A percentile compares a stretch with the other conserved stretches of the same genome.
phyloP scores from a whole-genome alignment of 2,888 invertebrate species.

The Physocephala rufipes region DNA sequence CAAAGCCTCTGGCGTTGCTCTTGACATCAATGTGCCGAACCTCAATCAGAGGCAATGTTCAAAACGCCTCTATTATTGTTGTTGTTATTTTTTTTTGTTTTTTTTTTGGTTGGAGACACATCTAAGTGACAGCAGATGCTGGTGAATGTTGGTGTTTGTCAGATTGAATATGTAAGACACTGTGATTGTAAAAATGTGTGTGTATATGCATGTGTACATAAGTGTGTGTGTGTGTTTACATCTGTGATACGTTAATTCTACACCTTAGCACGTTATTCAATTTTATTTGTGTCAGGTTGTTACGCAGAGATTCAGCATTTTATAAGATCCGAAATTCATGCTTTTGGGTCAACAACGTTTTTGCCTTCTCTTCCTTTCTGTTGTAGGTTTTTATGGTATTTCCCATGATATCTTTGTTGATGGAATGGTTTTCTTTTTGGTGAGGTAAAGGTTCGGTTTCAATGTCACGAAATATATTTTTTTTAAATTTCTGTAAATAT shows the following conservation, averaged over 20 bases:
- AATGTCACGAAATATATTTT: too few species aligned
- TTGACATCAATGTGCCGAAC: constrained; percentile 12
- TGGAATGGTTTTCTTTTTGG: too few species aligned
- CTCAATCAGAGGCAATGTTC: constrained; percentile 16
- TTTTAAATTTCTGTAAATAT: too few species aligned
- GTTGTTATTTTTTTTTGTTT: not conserved
- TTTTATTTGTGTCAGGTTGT: not conserved
- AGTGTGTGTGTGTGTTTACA: constrained; percentile 33
- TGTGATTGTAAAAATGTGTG: constrained; percentile 16
- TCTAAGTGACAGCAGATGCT: too few species aligned
- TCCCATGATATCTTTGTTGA: too few species aligned
- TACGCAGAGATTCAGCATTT: constrained; percentile 25
- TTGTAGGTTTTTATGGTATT: not conserved
- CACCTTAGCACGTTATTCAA: constrained; percentile 10
- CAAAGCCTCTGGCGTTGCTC: not conserved
- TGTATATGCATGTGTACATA: constrained; percentile 21
- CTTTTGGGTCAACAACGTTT: constrained; percentile 25
- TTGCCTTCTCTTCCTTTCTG: not conserved
- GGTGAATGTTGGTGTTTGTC: constrained; percentile 14
- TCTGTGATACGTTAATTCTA: constrained; percentile 27
- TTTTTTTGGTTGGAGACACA: not conserved
- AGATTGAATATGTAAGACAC: constrained; percentile 5
- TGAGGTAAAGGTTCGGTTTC: too few species aligned
- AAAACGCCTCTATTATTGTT: not conserved
- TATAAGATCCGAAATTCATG: constrained; percentile 19